Conservation (phyloP, 2,888 invertebrate genomes). For the Troides oblongomaculatus region DNA sequence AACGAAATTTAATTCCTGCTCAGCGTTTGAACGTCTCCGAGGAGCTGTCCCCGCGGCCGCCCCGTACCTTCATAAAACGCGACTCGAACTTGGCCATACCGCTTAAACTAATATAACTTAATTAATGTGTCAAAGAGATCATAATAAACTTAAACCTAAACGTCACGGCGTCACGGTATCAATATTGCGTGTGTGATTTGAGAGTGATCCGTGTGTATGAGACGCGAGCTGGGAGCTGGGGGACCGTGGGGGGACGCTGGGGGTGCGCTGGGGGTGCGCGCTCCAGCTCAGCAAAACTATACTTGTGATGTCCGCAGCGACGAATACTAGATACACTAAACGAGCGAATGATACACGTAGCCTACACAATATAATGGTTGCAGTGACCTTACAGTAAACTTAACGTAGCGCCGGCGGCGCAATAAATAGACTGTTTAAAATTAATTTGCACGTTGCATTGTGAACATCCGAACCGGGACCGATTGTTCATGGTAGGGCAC, state of each 20-base stretch:
- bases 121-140: constrained; percentile 76
- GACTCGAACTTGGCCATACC: constrained; percentile 40
- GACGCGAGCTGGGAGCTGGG: constrained; percentile 23
- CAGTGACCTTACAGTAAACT: constrained; percentile 75
- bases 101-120: constrained; percentile 65
- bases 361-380: constrained; percentile 60
- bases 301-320: constrained; percentile 59
- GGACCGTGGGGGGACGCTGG: constrained; percentile 3
- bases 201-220: constrained; percentile 11
- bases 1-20: constrained; percentile 64
- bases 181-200: constrained; percentile 48
- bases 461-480: constrained; percentile 33
- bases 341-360: constrained; percentile 40
- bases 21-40: constrained; percentile 46
- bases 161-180: constrained; percentile 70
- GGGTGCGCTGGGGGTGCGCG: not conserved
- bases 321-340: constrained; percentile 61
- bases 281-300: constrained; percentile 41
- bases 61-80: constrained; percentile 13
- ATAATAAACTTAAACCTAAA: constrained; percentile 76
- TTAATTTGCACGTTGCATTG: constrained; percentile 62
- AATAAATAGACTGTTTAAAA: constrained; percentile 70
- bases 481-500: constrained; percentile 31
- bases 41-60: constrained; percentile 53
- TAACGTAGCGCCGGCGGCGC: constrained; percentile 62